Evolutionary conservation across 2,797 vertebrate species (phyloP).

Genomic region (Lepidocolaptes lacrymiger): DNA sequence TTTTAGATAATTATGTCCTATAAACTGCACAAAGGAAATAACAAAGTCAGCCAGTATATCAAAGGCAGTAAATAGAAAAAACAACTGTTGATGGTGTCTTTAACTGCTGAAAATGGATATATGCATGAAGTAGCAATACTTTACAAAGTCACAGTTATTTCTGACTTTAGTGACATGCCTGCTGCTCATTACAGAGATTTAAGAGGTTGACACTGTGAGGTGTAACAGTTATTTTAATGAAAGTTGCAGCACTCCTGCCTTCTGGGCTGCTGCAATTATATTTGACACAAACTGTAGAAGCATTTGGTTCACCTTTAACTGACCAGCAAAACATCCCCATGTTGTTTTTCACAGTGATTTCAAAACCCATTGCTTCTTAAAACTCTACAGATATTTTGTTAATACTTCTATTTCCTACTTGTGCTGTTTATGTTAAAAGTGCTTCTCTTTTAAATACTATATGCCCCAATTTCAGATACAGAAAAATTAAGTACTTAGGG

Average conservation of each 20-base stretch:
- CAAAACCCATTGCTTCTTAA: not conserved
- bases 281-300: not conserved
- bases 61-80: conserved; percentile 19
- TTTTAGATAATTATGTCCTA: conserved; percentile 35
- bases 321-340: not conserved
- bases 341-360: not conserved
- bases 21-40: conserved; percentile 34
- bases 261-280: not conserved
- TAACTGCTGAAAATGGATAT: conserved; percentile 4
- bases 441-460: not conserved
- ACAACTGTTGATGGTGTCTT: conserved; percentile 18
- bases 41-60: conserved; percentile 55
- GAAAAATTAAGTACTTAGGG: not conserved
- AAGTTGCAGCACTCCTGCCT: not conserved
- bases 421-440: not conserved
- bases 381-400: not conserved
- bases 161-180: conserved; percentile 37
- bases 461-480: not conserved
- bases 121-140: not conserved
- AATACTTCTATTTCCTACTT: not conserved
- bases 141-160: conserved; percentile 14
- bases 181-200: conserved; percentile 44
- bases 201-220: conserved; percentile 15
- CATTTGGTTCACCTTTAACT: not conserved
- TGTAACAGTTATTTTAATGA: not conserved